Evolutionary conservation across 2,113 vertebrate genomes (phyloP).

Genomic region (Atrichornis clamosus): DNA sequence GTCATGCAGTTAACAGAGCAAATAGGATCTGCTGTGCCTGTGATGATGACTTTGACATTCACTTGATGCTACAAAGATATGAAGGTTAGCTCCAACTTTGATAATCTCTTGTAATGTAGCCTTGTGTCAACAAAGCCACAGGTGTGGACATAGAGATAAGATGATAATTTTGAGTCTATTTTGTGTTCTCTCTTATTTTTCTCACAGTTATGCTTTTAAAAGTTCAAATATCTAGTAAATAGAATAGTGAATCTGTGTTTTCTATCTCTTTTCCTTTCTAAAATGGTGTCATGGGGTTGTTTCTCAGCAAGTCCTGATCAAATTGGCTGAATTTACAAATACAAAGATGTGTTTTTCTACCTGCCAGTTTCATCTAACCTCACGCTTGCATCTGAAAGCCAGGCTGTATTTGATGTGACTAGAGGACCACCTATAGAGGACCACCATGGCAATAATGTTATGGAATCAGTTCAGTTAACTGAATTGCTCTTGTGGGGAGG

Average conservation of each 20-base stretch:
- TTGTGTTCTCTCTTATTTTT: not conserved
- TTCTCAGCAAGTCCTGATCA: not conserved
- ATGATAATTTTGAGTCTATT: not conserved
- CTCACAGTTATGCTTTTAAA: not conserved
- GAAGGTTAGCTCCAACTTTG: not conserved
- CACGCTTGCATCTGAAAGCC: not conserved
- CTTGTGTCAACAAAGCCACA: conserved; percentile 13
- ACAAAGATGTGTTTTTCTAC: not conserved
- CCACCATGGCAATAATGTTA: not conserved
- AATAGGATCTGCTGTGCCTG: not conserved
- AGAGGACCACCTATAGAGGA: not conserved
- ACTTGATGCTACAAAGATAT: not conserved
- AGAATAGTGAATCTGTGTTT: not conserved
- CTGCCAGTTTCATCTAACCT: not conserved
- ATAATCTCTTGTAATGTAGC: conserved; percentile 12
- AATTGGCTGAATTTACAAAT: not conserved
- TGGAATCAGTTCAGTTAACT: not conserved
- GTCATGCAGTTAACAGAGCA: not conserved
- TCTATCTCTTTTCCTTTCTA: not conserved
- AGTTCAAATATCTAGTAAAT: conserved; percentile 10
- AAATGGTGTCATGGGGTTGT: not conserved
- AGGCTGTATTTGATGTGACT: not conserved
- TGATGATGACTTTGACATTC: conserved; percentile 10
- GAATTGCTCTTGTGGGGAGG: not conserved
- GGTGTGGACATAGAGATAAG: conserved; percentile 7